Evolutionary conservation across 2,113 vertebrate species (phyloP), one percentile per base, ranked within the genome.

Genomic region (Burhinus oedicnemus): DNA sequence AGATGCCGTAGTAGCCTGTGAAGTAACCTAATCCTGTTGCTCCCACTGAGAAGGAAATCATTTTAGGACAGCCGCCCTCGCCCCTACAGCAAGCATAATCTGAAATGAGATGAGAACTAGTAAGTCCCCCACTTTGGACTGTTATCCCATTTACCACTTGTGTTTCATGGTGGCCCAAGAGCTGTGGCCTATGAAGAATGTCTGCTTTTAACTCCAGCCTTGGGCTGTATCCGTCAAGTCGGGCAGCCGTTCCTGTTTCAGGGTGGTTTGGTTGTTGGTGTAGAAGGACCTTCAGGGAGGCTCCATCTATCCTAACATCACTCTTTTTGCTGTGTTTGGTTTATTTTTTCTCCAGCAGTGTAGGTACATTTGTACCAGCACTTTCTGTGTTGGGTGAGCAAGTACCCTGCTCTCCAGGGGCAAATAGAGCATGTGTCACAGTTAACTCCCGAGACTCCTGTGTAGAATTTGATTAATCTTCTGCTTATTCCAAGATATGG

Each of bases 161-260:
- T 51, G 25, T 87, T 83, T 71, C 27, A 12, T 42, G 38, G 49
- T 77, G 32, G 10, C 17, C 19, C 36, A 45, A 20, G 22, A 81
- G 32, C 51, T 55, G 61, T 60, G 61, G 30, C 27, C 51, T 20
- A 3, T 42, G 40, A 54, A 69, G 69, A 90, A 77, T 68, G 80
- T 68, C 36, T 75, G 14, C 13, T 36, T 80, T 65, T 66, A 51
- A 57, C 23, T 71, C 40, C 40, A 83, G 17, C 22, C 26, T 26
- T 71, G 22, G 27, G 5, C 25, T 76, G 12, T 84, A 62, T 19
- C 42, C 3, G 1, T 49, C 64, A 62, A 69, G 42, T 55, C 0
- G 1, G 40, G 17, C n/a, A 85, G 62, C 40, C 1, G 0, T 49
- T 85, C 19, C 8, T 0, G 0, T 49, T 89, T 69, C 17, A 20